Evolutionary conservation across 2,113 vertebrate genomes (phyloP).

Genomic region (Indri indri): DNA sequence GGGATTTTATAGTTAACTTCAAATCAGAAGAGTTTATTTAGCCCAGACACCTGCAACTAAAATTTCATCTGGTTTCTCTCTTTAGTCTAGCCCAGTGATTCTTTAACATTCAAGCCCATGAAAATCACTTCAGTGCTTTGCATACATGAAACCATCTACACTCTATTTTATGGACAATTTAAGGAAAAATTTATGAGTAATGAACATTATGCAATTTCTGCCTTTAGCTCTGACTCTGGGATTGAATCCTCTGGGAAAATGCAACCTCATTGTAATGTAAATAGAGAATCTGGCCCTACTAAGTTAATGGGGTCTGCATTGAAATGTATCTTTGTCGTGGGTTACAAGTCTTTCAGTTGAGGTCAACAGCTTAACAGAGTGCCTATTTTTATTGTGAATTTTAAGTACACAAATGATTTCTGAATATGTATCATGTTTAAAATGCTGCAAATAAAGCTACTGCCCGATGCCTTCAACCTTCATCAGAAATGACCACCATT

Average conservation of each 20-base stretch:
- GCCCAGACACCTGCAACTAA: neutral
- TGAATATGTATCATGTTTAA: neutral
- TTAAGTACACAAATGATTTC: neutral
- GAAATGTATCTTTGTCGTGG: neutral
- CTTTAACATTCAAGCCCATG: neutral
- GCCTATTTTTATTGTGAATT: neutral
- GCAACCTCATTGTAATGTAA: neutral
- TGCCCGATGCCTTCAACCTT: neutral
- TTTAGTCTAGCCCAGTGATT: neutral
- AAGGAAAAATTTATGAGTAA: neutral
- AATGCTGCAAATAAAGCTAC: neutral
- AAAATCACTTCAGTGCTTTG: neutral
- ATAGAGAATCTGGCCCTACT: neutral
- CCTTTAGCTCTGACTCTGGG: neutral
- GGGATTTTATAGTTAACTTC: neutral
- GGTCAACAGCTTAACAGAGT: neutral
- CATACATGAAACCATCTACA: neutral
- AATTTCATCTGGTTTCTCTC: neutral
- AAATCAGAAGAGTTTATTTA: fast-evolving
- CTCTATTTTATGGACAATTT: neutral
- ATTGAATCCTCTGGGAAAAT: neutral
- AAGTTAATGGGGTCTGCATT: neutral
- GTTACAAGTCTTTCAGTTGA: neutral
- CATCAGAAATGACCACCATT: neutral
- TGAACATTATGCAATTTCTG: neutral